phyloP scores from a whole-genome alignment of 2,113 vertebrate species.

The Pseudonaja textilis region DNA sequence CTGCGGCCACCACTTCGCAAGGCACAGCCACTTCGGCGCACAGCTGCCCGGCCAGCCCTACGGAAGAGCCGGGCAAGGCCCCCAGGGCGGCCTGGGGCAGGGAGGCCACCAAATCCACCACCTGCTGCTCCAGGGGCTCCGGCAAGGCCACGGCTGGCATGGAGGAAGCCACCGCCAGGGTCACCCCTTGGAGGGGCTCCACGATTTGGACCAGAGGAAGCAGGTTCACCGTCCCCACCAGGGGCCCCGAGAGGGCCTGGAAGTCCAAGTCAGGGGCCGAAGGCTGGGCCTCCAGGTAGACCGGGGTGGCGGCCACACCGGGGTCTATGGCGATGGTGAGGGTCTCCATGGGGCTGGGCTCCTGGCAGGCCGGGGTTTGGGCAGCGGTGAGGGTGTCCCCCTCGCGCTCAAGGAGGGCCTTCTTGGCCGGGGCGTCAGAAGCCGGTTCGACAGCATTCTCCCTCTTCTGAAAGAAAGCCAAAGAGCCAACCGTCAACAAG shows the following conservation, averaged over 20 bases:
- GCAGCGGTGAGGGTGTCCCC: not conserved
- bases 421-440: not conserved
- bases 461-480: constrained; percentile 12
- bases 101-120: not conserved
- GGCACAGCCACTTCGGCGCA: not conserved
- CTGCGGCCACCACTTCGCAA: not conserved
- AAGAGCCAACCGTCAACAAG: not conserved
- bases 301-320: not conserved
- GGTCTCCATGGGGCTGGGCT: not conserved
- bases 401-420: not conserved
- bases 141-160: not conserved
- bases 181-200: constrained; percentile 34
- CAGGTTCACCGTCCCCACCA: constrained; percentile 20
- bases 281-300: constrained; percentile 39
- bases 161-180: constrained; percentile 9
- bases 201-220: constrained; percentile 41
- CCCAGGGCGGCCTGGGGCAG: not conserved
- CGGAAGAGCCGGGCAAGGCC: not conserved
- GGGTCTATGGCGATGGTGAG: constrained; percentile 29
- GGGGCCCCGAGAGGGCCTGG: constrained; percentile 4
- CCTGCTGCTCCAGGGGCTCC: not conserved
- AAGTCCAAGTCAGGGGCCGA: not conserved
- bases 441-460: not conserved
- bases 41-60: not conserved
- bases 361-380: not conserved